Evolutionary conservation across 2,113 vertebrate species (phyloP).

Genomic region (Chaetorhynchus papuensis): DNA sequence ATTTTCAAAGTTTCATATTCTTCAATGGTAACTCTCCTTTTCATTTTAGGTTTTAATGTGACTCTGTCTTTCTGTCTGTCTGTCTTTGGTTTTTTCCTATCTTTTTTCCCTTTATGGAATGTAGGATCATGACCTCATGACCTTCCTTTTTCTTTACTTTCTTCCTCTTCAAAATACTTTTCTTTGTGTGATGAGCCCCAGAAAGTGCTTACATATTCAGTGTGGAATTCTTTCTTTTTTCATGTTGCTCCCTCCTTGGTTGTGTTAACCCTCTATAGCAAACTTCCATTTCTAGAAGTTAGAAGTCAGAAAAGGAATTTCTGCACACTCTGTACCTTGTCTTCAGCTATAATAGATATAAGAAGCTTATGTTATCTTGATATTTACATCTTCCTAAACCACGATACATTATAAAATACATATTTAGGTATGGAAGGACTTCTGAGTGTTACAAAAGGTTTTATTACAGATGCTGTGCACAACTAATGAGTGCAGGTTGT

Average conservation of each 20-base stretch:
- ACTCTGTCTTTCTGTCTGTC: not conserved
- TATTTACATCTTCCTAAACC: not conserved
- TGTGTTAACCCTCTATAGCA: not conserved
- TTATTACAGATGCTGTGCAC: not conserved
- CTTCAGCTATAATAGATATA: not conserved
- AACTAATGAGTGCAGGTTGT: not conserved
- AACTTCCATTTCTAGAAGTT: not conserved
- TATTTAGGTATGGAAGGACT: not conserved
- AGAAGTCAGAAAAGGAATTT: not conserved
- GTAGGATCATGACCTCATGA: not conserved
- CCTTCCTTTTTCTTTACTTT: not conserved
- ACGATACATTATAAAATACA: not conserved
- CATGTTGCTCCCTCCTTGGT: not conserved
- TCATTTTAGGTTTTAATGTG: not conserved
- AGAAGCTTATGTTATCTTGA: not conserved
- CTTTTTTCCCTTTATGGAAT: not conserved
- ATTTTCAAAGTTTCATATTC: not conserved
- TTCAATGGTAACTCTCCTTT: not conserved
- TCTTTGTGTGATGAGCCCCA: not conserved
- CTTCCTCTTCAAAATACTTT: not conserved
- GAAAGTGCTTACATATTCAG: not conserved
- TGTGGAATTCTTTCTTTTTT: not conserved
- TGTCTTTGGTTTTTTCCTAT: not conserved
- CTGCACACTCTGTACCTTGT: not conserved
- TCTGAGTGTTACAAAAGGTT: not conserved